phyloP scores from a whole-genome alignment of 2,113 vertebrate genomes.

The Pipa parva region DNA sequence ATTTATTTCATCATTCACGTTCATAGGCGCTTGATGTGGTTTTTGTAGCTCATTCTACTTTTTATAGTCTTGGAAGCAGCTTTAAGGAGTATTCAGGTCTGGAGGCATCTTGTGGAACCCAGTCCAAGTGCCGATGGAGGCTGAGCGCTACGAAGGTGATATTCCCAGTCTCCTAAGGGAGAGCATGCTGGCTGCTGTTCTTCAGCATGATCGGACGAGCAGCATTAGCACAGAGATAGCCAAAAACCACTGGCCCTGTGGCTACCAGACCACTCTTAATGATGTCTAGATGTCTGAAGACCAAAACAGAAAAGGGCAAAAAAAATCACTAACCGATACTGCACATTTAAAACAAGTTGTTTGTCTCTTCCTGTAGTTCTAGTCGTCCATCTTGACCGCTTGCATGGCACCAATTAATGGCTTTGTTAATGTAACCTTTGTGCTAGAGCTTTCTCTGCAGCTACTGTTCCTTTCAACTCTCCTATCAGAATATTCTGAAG shows the following conservation, averaged over 20 bases:
- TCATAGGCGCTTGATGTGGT: constrained; percentile 5
- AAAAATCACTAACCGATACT: constrained; percentile 50
- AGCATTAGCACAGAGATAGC: constrained; percentile 38
- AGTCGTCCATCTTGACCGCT: constrained; percentile 63
- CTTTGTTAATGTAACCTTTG: constrained; percentile 67
- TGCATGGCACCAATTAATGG: constrained; percentile 70
- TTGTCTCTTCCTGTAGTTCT: constrained; percentile 56
- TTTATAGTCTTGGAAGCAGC: constrained; percentile 18
- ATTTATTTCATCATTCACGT: constrained; percentile 20
- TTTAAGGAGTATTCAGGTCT: constrained; percentile 43
- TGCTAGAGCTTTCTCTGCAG: constrained; percentile 87
- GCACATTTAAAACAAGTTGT: constrained; percentile 69
- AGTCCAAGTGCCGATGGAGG: constrained; percentile 30
- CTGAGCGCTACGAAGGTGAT: constrained; percentile 44
- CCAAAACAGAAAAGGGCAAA: not conserved
- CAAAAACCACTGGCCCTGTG: constrained; percentile 1
- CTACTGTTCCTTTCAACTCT: constrained; percentile 81
- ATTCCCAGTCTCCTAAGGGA: constrained; percentile 24
- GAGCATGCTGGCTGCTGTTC: constrained; percentile 42
- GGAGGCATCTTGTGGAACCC: constrained; percentile 41
- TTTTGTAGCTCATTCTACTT: constrained; percentile 33
- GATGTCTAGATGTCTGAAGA: constrained; percentile 3
- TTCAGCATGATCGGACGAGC: constrained; percentile 32
- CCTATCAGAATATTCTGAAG: constrained; percentile 99
- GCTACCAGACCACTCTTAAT: constrained; percentile 19